Percentiles rank a stretch among this genome's conserved stretches.
Evolutionary conservation across 64 coral and sea anemone genomes (phyloP).

Genomic region (Orbicella faveolata): DNA sequence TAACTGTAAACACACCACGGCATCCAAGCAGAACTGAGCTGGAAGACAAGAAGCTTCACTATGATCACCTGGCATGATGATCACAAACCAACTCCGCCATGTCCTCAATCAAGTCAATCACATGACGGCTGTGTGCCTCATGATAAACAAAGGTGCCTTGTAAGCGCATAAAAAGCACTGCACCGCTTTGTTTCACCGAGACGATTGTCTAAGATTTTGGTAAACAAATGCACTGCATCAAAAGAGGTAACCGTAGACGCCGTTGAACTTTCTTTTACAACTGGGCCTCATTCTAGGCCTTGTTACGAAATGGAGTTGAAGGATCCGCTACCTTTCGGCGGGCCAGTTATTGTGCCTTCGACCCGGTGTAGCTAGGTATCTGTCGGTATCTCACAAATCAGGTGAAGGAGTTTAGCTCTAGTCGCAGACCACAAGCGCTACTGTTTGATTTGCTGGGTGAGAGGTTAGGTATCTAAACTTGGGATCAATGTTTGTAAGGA

Average conservation of each 20-base stretch:
- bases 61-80: neutral
- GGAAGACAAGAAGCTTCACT: neutral
- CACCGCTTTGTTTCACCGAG: neutral
- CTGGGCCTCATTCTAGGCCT: neutral
- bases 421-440: too few species aligned
- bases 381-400: neutral
- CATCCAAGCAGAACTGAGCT: neutral
- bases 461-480: too few species aligned
- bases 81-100: neutral
- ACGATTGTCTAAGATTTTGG: neutral
- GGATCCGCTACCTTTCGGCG: neutral
- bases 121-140: neutral
- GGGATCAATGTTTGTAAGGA: too few species aligned
- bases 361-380: neutral
- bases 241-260: neutral
- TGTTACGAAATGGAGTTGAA: neutral
- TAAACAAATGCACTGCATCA: neutral
- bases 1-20: neutral
- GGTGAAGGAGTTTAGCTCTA: neutral
- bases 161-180: neutral
- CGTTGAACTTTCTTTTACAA: neutral
- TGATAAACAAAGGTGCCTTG: neutral
- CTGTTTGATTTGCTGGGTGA: too few species aligned
- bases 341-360: neutral
- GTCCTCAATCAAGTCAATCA: neutral